A percentile compares a stretch with the other conserved stretches of the same genome.
phyloP scores from a whole-genome alignment of 2,888 invertebrate genomes.

The Conchocele bisecta region DNA sequence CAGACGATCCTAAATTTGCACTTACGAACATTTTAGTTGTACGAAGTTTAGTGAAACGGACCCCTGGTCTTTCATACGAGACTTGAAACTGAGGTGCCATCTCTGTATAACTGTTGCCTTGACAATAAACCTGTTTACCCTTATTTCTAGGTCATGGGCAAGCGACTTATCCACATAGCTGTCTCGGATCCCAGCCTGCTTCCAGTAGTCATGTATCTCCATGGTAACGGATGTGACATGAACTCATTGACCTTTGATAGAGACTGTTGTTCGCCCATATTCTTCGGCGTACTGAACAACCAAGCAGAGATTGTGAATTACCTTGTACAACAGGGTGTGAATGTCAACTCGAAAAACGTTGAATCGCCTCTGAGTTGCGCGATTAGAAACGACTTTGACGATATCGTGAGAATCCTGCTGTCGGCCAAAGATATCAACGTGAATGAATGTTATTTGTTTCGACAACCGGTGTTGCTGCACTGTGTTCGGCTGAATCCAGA shows the following conservation, averaged over 20 bases:
- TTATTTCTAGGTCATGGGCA: constrained; percentile 19
- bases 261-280: constrained; percentile 59
- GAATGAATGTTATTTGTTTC: constrained; percentile 49
- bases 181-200: constrained; percentile 18
- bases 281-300: constrained; percentile 57
- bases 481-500: constrained; percentile 60
- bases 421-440: constrained; percentile 49
- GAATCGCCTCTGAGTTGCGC: constrained; percentile 58
- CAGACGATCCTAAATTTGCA: too few relatives aligned
- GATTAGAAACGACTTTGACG: constrained; percentile 54
- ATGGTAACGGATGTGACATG: constrained; percentile 40
- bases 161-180: constrained; percentile 34
- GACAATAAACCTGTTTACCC: too few relatives aligned
- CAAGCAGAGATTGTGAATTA: constrained; percentile 51
- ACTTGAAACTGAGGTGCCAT: too few relatives aligned
- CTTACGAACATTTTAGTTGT: too few relatives aligned
- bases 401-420: constrained; percentile 59
- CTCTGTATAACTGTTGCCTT: too few relatives aligned
- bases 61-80: too few relatives aligned
- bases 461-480: constrained; percentile 60
- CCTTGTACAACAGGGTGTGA: constrained; percentile 57
- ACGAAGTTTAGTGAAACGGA: too few relatives aligned
- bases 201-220: constrained; percentile 28
- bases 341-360: constrained; percentile 57
- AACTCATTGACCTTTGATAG: constrained; percentile 45